phyloP scores from a whole-genome alignment of 2,113 vertebrate genomes.

The Pangasianodon hypophthalmus region DNA sequence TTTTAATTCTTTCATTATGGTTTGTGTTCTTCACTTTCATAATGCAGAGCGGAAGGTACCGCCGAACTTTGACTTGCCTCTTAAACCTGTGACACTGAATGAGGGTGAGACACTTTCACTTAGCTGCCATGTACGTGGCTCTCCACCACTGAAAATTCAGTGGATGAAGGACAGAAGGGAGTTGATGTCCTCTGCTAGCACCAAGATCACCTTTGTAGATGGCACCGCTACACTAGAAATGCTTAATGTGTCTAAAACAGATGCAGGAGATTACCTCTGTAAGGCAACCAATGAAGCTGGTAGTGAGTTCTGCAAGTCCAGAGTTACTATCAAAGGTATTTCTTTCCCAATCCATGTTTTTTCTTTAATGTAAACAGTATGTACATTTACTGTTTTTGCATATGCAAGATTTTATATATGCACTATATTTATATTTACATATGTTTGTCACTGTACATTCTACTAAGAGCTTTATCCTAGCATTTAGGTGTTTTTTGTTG shows the following conservation, averaged over 20 bases:
- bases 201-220: slow-evolving; percentile 83
- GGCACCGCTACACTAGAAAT: slow-evolving; percentile 86
- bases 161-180: slow-evolving; percentile 94
- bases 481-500: not conserved
- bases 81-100: slow-evolving; percentile 77
- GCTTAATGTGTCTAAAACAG: slow-evolving; percentile 73
- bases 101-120: slow-evolving; percentile 85
- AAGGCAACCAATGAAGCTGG: slow-evolving; percentile 91
- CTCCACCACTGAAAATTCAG: slow-evolving; percentile 86
- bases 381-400: not conserved
- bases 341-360: slow-evolving; percentile 8
- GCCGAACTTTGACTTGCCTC: slow-evolving; percentile 87
- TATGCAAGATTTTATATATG: not conserved
- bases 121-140: slow-evolving; percentile 86
- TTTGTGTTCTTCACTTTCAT: slow-evolving; percentile 47
- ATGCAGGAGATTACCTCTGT: slow-evolving; percentile 91
- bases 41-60: slow-evolving; percentile 86
- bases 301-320: slow-evolving; percentile 88
- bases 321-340: slow-evolving; percentile 90
- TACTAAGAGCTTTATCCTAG: not conserved
- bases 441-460: not conserved
- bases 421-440: not conserved
- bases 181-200: slow-evolving; percentile 80
- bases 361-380: not conserved
- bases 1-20: not conserved